These are phyloP conservation scores for Prolemur simus DNA, from an alignment of 2,113 vertebrate species.

Conservation along the genomic window DNA sequence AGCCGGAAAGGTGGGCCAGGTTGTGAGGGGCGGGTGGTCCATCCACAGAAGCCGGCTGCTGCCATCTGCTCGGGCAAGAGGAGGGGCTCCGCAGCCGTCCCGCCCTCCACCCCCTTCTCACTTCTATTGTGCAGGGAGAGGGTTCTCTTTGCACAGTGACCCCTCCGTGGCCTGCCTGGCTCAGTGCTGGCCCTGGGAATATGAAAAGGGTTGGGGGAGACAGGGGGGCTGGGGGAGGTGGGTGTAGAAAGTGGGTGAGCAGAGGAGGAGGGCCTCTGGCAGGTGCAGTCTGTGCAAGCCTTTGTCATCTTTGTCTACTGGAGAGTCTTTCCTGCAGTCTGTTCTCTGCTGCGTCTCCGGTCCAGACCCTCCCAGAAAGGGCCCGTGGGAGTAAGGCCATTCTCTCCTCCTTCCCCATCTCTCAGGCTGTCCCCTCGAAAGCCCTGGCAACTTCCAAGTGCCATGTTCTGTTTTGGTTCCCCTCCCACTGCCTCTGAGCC, in stretches of 20 bases:
- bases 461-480: neutral
- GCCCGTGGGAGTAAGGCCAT: too few relatives aligned
- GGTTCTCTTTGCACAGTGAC: constrained; percentile 29
- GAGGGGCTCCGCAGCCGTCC: neutral
- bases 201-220: neutral
- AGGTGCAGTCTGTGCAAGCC: neutral
- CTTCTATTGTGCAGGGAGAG: neutral
- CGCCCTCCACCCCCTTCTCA: neutral
- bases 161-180: neutral
- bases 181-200: neutral
- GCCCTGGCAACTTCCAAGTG: neutral
- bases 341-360: neutral
- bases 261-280: neutral
- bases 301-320: neutral
- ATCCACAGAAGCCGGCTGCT: neutral
- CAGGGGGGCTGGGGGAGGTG: neutral
- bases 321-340: neutral
- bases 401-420: neutral
- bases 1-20: constrained; percentile 41
- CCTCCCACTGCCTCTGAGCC: neutral
- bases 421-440: neutral
- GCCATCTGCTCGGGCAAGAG: constrained; percentile 1
- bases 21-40: constrained; percentile 8
- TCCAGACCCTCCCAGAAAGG: neutral
- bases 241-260: neutral